Base-by-base conservation (phyloP, 2,888 invertebrate species). In the Diogma glabrata region DNA sequence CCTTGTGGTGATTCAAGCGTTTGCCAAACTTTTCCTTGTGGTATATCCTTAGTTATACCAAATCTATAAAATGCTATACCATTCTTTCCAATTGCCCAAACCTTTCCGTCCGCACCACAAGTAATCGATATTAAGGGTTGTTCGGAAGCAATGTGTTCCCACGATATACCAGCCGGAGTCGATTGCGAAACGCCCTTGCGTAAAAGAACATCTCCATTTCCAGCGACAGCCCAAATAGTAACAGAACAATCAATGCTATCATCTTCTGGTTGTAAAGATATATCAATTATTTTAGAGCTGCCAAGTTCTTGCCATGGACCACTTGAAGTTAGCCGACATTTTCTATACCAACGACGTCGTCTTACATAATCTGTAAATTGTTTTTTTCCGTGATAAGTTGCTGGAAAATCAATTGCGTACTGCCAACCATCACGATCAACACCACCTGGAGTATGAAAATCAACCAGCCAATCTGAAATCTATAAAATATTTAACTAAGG, bases 341-440 rank as follows among this genome's bases (percentile, higher is more conserved):
- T 81, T 59, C 90, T 78, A 61, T 81, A 81, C 91, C 91, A 92
- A 49, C 89, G 74, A 40, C 90, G 73, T 12, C 91, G 76, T 20
- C 93, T 76, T 1, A 92, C 92, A 63, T 89, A 90, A 68, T 93
- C 93, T 0, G 90, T 90, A 57, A 92, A 84, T 57, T 85, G 77
- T 69, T 90, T 91, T 60, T 83, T 80, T 0, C 84, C 83, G 63
- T 91, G 92, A 67, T 89, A 93, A 9, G 82, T 79, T 2, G 87
- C 81, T 2, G 92, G 90, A 64, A 94, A 93, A 70, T 93, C 92
- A 2, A 88, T 84, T 1, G 93, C 92, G 68, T 93, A 94, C 64
- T 94, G 94, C 94, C 94, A 94, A 3, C 94, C 94, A 57, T 92
- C 89, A 53, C 79, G 77, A 67, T 94, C 93, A 1, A 88, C 89